Percentiles rank a stretch among this genome's conserved stretches.
These are phyloP conservation scores for Zaprionus vittiger DNA, from an alignment of 1,140 invertebrate genomes.

Conservation along the genomic window DNA sequence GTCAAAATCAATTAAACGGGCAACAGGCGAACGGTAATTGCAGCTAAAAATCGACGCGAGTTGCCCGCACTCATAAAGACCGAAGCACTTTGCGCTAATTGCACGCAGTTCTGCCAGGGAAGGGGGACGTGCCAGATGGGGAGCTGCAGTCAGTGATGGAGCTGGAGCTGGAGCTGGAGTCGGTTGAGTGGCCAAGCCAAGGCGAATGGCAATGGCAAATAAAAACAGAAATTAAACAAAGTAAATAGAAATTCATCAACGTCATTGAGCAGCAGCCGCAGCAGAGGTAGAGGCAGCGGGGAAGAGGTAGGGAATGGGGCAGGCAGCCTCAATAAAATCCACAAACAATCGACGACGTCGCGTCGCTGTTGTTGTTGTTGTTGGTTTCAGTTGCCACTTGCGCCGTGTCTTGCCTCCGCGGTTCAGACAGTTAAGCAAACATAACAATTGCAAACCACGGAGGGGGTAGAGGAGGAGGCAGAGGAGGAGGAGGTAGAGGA, in stretches of 20 bases:
- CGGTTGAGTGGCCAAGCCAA: constrained; percentile 57
- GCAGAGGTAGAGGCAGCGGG: background rate
- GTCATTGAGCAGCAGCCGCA: constrained; percentile 56
- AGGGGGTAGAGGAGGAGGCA: no score
- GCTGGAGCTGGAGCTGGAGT: background rate
- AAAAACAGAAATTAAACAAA: constrained; percentile 82
- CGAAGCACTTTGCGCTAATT: constrained; percentile 79
- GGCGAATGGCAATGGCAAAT: constrained; percentile 79
- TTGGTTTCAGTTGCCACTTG: constrained; percentile 48
- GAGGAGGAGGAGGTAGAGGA: no score
- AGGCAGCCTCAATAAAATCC: constrained; percentile 66
- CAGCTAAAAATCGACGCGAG: constrained; percentile 61
- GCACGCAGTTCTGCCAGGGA: constrained; percentile 54
- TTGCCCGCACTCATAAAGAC: constrained; percentile 45
- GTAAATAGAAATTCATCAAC: constrained; percentile 83
- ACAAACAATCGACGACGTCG: constrained; percentile 63
- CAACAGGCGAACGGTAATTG: constrained; percentile 78
- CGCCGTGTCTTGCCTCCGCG: constrained; percentile 28
- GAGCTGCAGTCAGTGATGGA: background rate
- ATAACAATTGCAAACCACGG: constrained; percentile 67
- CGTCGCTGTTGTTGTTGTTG: constrained; percentile 26
- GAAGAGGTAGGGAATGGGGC: background rate
- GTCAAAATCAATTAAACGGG: constrained; percentile 81
- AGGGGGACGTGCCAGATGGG: background rate
- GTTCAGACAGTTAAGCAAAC: constrained; percentile 71